These are phyloP conservation scores for Geotrypetes seraphini DNA, from an alignment of 2,797 vertebrate genomes.

Conservation along the genomic window DNA sequence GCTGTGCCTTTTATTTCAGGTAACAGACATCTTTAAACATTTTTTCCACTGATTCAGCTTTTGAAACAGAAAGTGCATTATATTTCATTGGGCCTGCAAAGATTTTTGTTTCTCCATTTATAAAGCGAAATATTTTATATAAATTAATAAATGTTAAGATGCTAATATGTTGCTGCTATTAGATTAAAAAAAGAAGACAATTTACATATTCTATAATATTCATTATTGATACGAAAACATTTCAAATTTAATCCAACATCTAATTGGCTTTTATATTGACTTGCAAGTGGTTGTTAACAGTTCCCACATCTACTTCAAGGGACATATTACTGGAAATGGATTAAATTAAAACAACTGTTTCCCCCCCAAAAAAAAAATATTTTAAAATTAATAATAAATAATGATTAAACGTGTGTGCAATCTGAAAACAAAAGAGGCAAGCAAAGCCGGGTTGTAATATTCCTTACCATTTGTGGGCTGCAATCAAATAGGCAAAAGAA, in stretches of 20 bases:
- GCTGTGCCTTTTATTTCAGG: constrained; percentile 38
- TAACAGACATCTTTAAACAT: constrained; percentile 43
- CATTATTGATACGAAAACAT: constrained; percentile 69
- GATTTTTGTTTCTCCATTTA: constrained; percentile 49
- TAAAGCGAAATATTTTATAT: constrained; percentile 71
- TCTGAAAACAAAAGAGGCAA: constrained; percentile 7
- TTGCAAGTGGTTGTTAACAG: constrained; percentile 36
- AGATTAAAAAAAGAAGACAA: constrained; percentile 52
- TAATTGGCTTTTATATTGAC: constrained; percentile 42
- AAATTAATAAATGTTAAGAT: constrained; percentile 73
- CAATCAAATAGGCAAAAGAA: no score
- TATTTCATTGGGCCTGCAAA: constrained; percentile 64
- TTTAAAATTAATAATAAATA: constrained; percentile 54
- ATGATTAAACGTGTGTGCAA: constrained; percentile 31
- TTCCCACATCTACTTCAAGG: constrained; percentile 47
- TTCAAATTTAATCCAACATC: constrained; percentile 50
- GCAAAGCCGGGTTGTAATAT: no score
- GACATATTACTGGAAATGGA: constrained; percentile 25
- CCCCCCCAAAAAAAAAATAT: constrained; percentile 7
- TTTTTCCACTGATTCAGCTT: constrained; percentile 61
- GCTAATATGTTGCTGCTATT: constrained; percentile 56
- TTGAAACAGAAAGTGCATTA: constrained; percentile 82
- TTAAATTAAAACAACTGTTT: constrained; percentile 33
- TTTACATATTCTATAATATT: constrained; percentile 59
- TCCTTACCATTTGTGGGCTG: no score